phyloP scores from a whole-genome alignment of 1,140 invertebrate genomes.

The Cyclina sinensis region DNA sequence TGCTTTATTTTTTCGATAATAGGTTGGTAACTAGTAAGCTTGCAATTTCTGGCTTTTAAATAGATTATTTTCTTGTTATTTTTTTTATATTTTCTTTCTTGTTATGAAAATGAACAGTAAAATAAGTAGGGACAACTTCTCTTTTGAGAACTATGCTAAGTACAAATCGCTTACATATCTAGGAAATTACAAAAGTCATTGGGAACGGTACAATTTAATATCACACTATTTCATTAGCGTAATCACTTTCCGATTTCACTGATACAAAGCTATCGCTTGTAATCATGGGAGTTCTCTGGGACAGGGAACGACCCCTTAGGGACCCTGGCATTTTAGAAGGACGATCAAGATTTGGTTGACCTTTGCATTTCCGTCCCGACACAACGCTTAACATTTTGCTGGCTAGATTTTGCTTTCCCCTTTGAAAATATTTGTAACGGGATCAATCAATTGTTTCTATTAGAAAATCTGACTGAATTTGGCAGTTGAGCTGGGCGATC shows the following conservation, averaged over 20 bases:
- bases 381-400: conserved; percentile 58
- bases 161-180: no score
- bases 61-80: no score
- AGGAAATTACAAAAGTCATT: no score
- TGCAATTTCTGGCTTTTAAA: no score
- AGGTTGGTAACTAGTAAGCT: no score
- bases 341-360: conserved; percentile 49
- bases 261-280: conserved; percentile 29
- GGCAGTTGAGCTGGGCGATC: neutral
- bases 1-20: no score
- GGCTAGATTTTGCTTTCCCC: conserved; percentile 13
- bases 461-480: conserved; percentile 30
- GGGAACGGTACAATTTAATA: conserved; percentile 11
- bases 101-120: no score
- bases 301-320: neutral
- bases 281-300: neutral
- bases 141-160: no score
- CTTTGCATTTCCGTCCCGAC: conserved; percentile 46
- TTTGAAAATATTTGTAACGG: conserved; percentile 25
- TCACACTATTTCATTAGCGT: conserved; percentile 1
- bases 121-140: no score
- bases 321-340: conserved; percentile 41
- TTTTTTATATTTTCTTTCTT: no score
- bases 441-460: conserved; percentile 27
- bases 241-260: conserved; percentile 29